Percentiles rank a stretch among this genome's conserved stretches.
phyloP scores from a whole-genome alignment of 2,797 vertebrate genomes.

The Clamator glandarius region DNA sequence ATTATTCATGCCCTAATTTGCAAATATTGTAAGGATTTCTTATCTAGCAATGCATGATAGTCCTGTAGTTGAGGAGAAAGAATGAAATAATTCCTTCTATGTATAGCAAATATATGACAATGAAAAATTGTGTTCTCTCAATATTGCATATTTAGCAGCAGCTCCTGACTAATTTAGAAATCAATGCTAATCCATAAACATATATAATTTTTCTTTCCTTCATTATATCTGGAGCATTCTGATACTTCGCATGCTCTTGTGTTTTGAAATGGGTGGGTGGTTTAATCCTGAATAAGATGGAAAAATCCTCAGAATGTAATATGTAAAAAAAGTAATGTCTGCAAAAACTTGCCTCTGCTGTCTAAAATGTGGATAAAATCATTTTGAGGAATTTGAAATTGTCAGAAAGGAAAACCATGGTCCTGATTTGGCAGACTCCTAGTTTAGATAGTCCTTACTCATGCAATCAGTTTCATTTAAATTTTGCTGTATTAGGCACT shows the following conservation, averaged over 20 bases:
- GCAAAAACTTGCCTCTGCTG: background rate
- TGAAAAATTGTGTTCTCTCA: background rate
- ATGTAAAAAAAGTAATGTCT: background rate
- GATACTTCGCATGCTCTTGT: background rate
- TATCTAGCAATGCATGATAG: background rate
- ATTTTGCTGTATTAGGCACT: background rate
- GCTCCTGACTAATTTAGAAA: constrained; percentile 20
- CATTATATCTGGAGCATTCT: background rate
- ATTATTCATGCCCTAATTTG: constrained; percentile 58
- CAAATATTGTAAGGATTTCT: constrained; percentile 44
- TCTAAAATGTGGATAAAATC: background rate
- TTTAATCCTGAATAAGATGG: background rate
- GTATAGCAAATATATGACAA: background rate
- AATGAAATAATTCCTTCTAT: background rate
- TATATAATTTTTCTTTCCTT: background rate
- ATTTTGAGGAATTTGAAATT: background rate
- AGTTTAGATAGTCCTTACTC: background rate
- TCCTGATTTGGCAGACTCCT: background rate
- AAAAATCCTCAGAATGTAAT: background rate
- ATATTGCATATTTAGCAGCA: background rate
- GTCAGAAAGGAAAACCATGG: background rate
- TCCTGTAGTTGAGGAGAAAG: background rate
- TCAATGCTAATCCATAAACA: background rate
- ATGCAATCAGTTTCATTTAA: background rate
- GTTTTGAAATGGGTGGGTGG: background rate